These are phyloP conservation scores for Peromyscus polionotus DNA, from an alignment of 2,113 vertebrate species.

Conservation along the genomic window DNA sequence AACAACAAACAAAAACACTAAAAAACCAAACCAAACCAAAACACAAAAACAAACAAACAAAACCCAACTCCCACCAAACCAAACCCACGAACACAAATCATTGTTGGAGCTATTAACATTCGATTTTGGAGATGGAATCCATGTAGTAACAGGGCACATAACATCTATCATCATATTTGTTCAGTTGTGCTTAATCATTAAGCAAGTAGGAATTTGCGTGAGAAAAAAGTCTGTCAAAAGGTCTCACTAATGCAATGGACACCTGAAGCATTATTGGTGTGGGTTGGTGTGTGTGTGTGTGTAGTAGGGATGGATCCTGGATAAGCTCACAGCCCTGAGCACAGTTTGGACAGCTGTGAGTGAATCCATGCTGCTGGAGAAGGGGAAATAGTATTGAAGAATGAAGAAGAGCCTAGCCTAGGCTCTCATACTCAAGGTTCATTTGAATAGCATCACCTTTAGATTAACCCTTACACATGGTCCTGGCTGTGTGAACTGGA, in stretches of 20 bases:
- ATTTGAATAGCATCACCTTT: not conserved
- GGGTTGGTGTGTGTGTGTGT: not conserved
- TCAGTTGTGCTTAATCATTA: not conserved
- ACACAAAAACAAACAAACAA: not conserved
- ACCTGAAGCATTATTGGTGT: not conserved
- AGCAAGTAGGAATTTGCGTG: not conserved
- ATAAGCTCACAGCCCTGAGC: not conserved
- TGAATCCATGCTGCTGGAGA: not conserved
- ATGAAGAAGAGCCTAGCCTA: not conserved
- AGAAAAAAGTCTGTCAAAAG: not conserved
- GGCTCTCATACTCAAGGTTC: not conserved
- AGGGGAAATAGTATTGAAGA: not conserved
- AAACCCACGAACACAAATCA: not conserved
- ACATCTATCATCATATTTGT: not conserved
- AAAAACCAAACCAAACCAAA: not conserved
- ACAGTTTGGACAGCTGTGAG: not conserved
- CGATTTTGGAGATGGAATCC: not conserved
- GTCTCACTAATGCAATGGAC: not conserved
- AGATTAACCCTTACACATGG: not conserved
- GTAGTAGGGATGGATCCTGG: not conserved
- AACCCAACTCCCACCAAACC: not conserved
- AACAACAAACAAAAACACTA: not conserved
- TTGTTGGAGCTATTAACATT: not conserved
- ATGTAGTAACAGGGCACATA: not conserved
- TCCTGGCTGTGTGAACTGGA: not conserved